Conservation (phyloP, 1,140 invertebrate genomes). For the Dendroctonus ponderosae region DNA sequence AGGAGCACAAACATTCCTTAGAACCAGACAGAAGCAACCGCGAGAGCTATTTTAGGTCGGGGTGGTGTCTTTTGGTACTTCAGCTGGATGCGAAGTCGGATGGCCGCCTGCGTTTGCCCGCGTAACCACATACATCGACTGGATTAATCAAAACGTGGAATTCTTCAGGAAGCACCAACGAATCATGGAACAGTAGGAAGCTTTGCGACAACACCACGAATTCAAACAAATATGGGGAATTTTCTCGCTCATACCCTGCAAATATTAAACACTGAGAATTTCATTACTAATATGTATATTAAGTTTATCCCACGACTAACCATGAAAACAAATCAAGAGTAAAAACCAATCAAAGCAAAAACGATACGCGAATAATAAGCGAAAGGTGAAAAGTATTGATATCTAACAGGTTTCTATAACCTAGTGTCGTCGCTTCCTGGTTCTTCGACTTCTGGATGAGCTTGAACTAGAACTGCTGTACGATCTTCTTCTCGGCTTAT, state of each 20-base stretch:
- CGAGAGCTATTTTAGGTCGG: conserved; percentile 39
- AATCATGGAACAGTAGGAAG: background rate
- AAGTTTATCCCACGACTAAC: too few relatives aligned
- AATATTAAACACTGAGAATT: too few relatives aligned
- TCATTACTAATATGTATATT: too few relatives aligned
- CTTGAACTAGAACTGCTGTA: conserved; percentile 27
- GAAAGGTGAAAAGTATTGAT: background rate
- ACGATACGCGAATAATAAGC: background rate
- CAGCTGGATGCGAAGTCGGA: conserved; percentile 43
- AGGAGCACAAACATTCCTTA: background rate
- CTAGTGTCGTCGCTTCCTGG: conserved; percentile 23
- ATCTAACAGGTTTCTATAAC: background rate
- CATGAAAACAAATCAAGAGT: background rate
- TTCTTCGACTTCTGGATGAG: conserved; percentile 33
- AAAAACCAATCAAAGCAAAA: background rate
- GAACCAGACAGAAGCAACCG: background rate
- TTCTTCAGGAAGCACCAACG: too few relatives aligned
- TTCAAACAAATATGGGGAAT: too few relatives aligned
- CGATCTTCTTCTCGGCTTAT: conserved; percentile 23
- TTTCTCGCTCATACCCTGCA: too few relatives aligned
- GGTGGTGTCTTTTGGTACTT: conserved; percentile 45
- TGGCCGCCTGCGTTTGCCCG: conserved; percentile 46
- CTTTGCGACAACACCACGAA: background rate
- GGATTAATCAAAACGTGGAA: conserved; percentile 39
- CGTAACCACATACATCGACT: conserved; percentile 43